These are phyloP conservation scores for Octopus sinensis DNA, from an alignment of 1,140 invertebrate genomes.

Conservation along the genomic window DNA sequence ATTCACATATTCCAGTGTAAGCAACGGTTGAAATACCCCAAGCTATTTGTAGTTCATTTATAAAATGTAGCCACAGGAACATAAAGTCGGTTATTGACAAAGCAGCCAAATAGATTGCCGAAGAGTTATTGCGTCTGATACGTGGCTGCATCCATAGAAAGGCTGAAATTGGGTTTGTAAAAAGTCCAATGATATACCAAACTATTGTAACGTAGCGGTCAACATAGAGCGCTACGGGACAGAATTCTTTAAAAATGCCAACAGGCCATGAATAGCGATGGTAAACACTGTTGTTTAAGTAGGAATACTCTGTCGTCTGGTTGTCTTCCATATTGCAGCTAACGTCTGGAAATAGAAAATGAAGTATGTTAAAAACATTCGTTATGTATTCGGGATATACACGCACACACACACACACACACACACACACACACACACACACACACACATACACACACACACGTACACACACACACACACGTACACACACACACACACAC, in stretches of 20 bases:
- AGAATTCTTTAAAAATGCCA: not conserved
- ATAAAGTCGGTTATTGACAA: slow-evolving; percentile 46
- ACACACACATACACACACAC: too few relatives aligned
- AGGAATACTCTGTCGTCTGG: too few relatives aligned
- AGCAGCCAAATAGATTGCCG: slow-evolving; percentile 50
- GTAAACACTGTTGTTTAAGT: not conserved
- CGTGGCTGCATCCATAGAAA: slow-evolving; percentile 45
- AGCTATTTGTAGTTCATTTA: slow-evolving; percentile 47
- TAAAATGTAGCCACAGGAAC: slow-evolving; percentile 44
- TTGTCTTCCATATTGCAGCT: too few relatives aligned
- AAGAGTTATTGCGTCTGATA: slow-evolving; percentile 45
- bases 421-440: too few relatives aligned
- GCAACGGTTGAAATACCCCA: slow-evolving; percentile 42
- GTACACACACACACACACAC: too few relatives aligned
- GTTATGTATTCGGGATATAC: too few relatives aligned
- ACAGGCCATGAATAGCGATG: not conserved
- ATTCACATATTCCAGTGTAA: slow-evolving; percentile 34
- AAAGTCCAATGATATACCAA: slow-evolving; percentile 47
- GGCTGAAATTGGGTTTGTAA: slow-evolving; percentile 45
- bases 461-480: too few relatives aligned
- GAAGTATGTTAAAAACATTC: too few relatives aligned
- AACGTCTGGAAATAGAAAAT: too few relatives aligned
- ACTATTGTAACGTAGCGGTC: slow-evolving; percentile 41
- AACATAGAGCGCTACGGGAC: slow-evolving; percentile 21
- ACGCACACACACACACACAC: too few relatives aligned